phyloP scores from a whole-genome alignment of 1,140 invertebrate genomes.

The Drosophila punjabiensis region DNA sequence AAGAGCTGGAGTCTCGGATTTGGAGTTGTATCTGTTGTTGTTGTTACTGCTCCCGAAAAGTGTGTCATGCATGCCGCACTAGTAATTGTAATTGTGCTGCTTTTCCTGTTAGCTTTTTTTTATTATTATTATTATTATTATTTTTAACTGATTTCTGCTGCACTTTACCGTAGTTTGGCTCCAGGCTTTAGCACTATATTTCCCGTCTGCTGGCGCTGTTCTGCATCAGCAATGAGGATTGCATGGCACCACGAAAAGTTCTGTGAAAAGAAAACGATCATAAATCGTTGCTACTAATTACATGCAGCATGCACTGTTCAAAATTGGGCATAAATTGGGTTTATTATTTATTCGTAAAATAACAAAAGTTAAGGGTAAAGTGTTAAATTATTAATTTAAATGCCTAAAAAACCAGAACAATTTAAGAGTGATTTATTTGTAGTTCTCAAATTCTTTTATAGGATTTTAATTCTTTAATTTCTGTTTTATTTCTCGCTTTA shows the following conservation, averaged over 20 bases:
- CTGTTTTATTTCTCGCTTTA: too few species aligned
- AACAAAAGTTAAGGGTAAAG: too few species aligned
- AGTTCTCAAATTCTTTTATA: neutral
- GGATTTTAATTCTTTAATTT: neutral
- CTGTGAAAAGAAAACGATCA: slow-evolving; percentile 27
- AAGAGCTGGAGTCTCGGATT: slow-evolving; percentile 20
- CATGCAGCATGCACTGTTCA: slow-evolving; percentile 1
- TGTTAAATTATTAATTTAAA: neutral
- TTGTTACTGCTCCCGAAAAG: slow-evolving; percentile 46
- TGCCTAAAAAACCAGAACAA: neutral
- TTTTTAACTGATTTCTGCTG: slow-evolving; percentile 1
- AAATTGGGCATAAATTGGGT: neutral
- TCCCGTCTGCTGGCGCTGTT: slow-evolving; percentile 50
- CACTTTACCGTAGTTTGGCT: slow-evolving; percentile 7
- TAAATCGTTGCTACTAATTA: slow-evolving; percentile 44
- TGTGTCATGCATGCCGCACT: slow-evolving; percentile 58
- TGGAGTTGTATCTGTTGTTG: neutral
- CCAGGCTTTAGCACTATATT: slow-evolving; percentile 26
- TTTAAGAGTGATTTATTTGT: neutral
- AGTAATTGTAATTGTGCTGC: slow-evolving; percentile 34
- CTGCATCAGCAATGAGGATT: slow-evolving; percentile 46
- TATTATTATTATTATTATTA: neutral
- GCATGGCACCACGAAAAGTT: slow-evolving; percentile 26
- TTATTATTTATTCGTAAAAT: neutral
- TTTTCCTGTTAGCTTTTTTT: slow-evolving; percentile 1